phyloP scores from a whole-genome alignment of 2,113 vertebrate genomes.

The Onychorhynchus coronatus region DNA sequence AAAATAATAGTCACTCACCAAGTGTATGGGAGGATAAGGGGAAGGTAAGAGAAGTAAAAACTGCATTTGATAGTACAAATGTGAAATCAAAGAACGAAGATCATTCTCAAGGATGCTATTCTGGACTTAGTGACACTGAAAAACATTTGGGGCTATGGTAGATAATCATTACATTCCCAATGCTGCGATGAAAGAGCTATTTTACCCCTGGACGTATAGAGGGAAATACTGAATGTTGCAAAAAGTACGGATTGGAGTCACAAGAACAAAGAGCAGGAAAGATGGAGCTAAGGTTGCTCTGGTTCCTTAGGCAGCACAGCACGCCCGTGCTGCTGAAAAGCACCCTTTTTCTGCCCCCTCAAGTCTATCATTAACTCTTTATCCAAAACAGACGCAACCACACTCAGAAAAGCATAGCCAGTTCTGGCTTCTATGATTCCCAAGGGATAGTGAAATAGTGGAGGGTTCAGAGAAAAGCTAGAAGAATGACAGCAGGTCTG shows the following conservation, averaged over 20 bases:
- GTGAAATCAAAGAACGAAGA: background rate
- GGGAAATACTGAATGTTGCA: background rate
- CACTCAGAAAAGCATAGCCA: background rate
- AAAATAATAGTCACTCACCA: background rate
- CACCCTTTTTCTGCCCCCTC: background rate
- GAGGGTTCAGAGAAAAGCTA: background rate
- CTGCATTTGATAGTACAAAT: background rate
- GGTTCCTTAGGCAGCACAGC: background rate
- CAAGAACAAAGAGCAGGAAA: background rate
- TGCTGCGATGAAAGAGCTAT: background rate
- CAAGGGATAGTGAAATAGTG: background rate
- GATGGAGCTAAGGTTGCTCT: background rate
- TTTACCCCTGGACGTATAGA: background rate
- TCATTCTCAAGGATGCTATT: background rate
- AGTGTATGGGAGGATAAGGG: background rate
- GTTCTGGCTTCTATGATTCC: background rate
- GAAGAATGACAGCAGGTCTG: background rate
- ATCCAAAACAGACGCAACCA: background rate
- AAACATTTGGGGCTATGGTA: background rate
- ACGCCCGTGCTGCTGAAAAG: background rate
- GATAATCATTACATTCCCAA: background rate
- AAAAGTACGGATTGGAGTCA: background rate
- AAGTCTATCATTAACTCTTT: background rate
- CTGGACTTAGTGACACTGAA: background rate
- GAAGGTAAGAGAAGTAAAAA: background rate